phyloP scores from a whole-genome alignment of 2,888 invertebrate genomes.

The Megalurothrips usitatus region DNA sequence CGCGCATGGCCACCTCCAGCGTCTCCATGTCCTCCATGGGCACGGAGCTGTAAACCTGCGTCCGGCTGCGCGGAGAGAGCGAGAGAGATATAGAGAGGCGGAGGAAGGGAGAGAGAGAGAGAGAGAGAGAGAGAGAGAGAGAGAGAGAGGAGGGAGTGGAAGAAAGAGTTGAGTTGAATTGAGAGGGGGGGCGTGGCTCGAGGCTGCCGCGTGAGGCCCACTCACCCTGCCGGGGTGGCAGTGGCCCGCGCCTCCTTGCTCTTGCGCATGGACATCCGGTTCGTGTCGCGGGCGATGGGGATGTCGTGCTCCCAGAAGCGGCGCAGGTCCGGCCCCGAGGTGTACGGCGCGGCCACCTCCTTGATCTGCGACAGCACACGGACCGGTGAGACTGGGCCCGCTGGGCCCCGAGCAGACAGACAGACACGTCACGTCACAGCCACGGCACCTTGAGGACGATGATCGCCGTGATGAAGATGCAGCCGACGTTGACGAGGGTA shows the following conservation, averaged over 20 bases:
- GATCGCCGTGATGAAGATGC: constrained; percentile 76
- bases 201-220: no score
- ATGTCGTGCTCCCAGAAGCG: constrained; percentile 79
- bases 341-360: constrained; percentile 76
- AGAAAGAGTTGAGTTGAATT: background rate
- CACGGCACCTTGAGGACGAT: constrained; percentile 63
- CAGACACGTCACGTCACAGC: background rate
- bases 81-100: no score
- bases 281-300: constrained; percentile 64
- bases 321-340: constrained; percentile 66
- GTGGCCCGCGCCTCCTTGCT: background rate
- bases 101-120: background rate
- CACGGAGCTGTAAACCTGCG: constrained; percentile 46
- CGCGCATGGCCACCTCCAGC: constrained; percentile 61
- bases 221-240: background rate
- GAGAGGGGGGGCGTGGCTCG: no score
- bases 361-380: constrained; percentile 55
- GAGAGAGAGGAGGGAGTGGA: background rate
- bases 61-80: constrained; percentile 45
- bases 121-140: no score
- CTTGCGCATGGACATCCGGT: constrained; percentile 52
- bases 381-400: background rate
- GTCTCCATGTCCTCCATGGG: constrained; percentile 54
- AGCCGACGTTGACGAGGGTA: constrained; percentile 75
- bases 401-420: no score